Evolutionary conservation across 2,888 invertebrate genomes (phyloP).

Genomic region (Metopia argyrocephala): DNA sequence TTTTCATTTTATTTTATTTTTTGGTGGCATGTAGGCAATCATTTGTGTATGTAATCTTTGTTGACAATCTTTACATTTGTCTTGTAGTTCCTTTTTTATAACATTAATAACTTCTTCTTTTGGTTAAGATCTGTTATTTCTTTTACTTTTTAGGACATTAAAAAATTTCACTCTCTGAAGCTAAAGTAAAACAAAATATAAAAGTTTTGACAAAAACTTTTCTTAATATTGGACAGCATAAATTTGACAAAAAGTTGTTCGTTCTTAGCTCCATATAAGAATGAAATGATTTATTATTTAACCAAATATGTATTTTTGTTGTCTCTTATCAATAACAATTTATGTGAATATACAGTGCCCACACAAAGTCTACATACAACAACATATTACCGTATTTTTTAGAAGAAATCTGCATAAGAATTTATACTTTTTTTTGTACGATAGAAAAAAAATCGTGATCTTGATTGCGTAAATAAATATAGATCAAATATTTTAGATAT

Average conservation of each 20-base stretch:
- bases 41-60: conserved; percentile 48
- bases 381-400: too few species aligned
- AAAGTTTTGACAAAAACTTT: conserved; percentile 49
- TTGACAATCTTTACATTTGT: conserved; percentile 50
- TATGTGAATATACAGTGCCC: not conserved
- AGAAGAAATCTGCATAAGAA: too few species aligned
- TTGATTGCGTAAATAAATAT: too few species aligned
- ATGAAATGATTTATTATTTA: conserved; percentile 45
- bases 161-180: conserved; percentile 62
- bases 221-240: too few species aligned
- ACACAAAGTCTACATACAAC: too few species aligned
- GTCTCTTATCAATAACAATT: not conserved
- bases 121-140: conserved; percentile 62
- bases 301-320: conserved; percentile 10
- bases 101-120: conserved; percentile 44
- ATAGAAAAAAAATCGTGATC: too few species aligned
- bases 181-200: conserved; percentile 55
- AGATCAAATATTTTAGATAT: too few species aligned
- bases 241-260: too few species aligned
- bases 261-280: too few species aligned
- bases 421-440: too few species aligned
- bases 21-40: conserved; percentile 61
- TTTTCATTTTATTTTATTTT: conserved; percentile 28
- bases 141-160: conserved; percentile 55
- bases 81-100: conserved; percentile 44